Evolutionary conservation across 2,797 vertebrate genomes (phyloP), one percentile per base, ranked within the genome.

Genomic region (Ispidina lecontei): DNA sequence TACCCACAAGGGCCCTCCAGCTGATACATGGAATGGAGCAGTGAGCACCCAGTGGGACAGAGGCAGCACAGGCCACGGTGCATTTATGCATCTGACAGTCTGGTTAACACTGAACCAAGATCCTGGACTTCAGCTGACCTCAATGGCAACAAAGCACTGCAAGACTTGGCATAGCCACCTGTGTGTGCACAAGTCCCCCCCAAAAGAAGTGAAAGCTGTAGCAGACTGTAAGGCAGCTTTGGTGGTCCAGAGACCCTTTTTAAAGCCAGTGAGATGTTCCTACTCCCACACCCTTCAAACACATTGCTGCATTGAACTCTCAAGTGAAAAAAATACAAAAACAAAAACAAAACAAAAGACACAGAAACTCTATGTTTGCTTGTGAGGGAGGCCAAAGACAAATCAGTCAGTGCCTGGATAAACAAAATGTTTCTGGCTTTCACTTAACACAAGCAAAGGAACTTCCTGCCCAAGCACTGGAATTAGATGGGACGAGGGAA

Each of bases 381-480:
- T 91, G 88, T 11, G 31, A 87, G 86, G 43, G 87, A 96, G 67
- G 94, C 87, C 90, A 76, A 94, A 89, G 80, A 72, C 46, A 67
- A 68, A 91, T 84, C 87, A 73, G 75, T 89, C 93, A 93, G 67
- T 69, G 85, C 93, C 76, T 84, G 82, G 73, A 85, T 59, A 92
- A 84, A 83, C 19, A 8, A 79, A 77, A 55, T 84, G 44, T 73
- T 90, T 95, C 76, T 72, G 72, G 69, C 92, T 96, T 95, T 96
- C 91, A 96, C 83, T 71, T 64, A 90, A 91, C 80, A 89, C 83
- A 89, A 96, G 90, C 91, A 95, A 86, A 95, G 64, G 87, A 78
- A 92, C 44, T 93, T 96, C 91, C 46, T 87, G 94, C 70, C 75
- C 59, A 78, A 90, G 68, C 43, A 73, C 31, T 85, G 72, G 77